A percentile compares a stretch with the other conserved stretches of the same genome.
Evolutionary conservation across 1,140 invertebrate genomes (phyloP).

Genomic region (Drosophila watanabei): DNA sequence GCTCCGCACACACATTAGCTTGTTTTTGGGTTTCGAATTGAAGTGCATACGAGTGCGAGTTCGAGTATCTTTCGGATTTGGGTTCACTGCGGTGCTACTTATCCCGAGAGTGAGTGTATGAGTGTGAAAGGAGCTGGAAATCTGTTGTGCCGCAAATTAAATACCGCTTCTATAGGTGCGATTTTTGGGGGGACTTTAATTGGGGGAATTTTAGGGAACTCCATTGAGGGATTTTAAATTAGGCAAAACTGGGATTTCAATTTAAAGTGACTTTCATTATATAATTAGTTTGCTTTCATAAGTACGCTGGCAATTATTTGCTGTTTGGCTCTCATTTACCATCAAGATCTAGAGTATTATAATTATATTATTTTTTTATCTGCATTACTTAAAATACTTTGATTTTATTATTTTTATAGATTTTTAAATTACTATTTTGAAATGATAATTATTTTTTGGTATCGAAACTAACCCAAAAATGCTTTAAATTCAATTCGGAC

Average conservation of each 20-base stretch:
- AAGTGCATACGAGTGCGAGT: conserved; percentile 31
- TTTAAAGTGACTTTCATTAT: not conserved
- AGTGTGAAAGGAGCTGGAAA: conserved; percentile 20
- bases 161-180: not conserved
- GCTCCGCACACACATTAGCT: conserved; percentile 2
- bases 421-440: not conserved
- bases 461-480: too few species aligned
- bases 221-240: not conserved
- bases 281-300: too few species aligned
- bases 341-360: too few species aligned
- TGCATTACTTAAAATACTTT: not conserved
- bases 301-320: too few species aligned
- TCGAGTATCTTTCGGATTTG: conserved; percentile 33
- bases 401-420: too few species aligned
- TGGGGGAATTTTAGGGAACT: not conserved
- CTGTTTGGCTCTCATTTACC: too few species aligned
- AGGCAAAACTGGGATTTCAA: not conserved
- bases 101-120: not conserved
- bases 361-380: too few species aligned
- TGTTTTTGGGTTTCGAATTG: conserved; percentile 20
- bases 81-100: conserved; percentile 18
- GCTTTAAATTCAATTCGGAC: too few species aligned
- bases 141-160: not conserved
- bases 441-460: not conserved
- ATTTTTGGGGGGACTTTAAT: not conserved